phyloP scores from a whole-genome alignment of 2,888 invertebrate species.

The Orchestes rusci region DNA sequence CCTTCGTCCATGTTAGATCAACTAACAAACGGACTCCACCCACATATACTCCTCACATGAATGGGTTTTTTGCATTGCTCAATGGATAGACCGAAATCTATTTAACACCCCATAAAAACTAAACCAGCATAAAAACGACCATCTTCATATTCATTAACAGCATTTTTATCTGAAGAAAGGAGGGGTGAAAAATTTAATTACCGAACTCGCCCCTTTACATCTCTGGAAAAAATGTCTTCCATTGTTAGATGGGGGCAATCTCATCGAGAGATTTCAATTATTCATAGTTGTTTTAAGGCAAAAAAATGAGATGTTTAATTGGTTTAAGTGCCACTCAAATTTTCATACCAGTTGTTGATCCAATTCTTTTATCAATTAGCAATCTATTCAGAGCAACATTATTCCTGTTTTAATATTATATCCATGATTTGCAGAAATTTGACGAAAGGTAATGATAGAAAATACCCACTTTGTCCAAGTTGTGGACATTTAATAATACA shows the following conservation, averaged over 20 bases:
- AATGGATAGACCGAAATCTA: slow-evolving; percentile 11
- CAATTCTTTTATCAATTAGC: too few relatives aligned
- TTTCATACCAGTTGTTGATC: too few relatives aligned
- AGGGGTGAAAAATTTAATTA: slow-evolving; percentile 21
- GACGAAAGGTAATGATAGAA: slow-evolving; percentile 18
- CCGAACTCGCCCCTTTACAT: slow-evolving; percentile 11
- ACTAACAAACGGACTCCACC: too few relatives aligned
- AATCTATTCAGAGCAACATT: too few relatives aligned
- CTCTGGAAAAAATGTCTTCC: too few relatives aligned
- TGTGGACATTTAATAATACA: slow-evolving; percentile 14
- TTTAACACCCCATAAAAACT: slow-evolving; percentile 18
- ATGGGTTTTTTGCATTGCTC: too few relatives aligned
- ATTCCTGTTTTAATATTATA: too few relatives aligned
- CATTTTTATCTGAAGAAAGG: slow-evolving; percentile 16
- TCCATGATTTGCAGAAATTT: slow-evolving; percentile 7
- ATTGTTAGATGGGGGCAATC: slow-evolving; percentile 19
- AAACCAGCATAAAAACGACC: slow-evolving; percentile 21
- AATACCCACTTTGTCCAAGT: slow-evolving; percentile 13
- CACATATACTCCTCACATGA: too few relatives aligned
- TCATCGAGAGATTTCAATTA: slow-evolving; percentile 25
- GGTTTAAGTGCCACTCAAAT: slow-evolving; percentile 15
- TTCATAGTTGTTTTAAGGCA: slow-evolving; percentile 23
- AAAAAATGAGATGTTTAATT: slow-evolving; percentile 21
- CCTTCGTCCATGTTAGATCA: too few relatives aligned
- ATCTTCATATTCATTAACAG: slow-evolving; percentile 22